Evolutionary conservation across 2,888 invertebrate genomes (phyloP).

Genomic region (Cremastobaeus sp.): DNA sequence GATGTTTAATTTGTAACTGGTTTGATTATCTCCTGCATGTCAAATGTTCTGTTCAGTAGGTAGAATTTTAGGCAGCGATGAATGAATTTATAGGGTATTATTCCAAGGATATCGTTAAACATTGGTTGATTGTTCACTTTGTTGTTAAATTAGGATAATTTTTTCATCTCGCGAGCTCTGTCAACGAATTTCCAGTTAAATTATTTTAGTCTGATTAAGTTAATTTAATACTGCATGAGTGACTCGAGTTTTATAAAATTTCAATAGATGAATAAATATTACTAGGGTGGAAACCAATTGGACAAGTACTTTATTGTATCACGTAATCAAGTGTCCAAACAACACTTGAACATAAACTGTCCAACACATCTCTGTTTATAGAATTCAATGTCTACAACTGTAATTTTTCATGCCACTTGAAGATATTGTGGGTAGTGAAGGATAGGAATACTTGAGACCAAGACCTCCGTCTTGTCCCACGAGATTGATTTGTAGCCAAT

Average conservation of each 20-base stretch:
- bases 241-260: not conserved
- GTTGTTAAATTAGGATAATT: not conserved
- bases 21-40: slow-evolving; percentile 25
- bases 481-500: too few relatives aligned
- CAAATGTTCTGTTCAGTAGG: slow-evolving; percentile 17
- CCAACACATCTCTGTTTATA: too few relatives aligned
- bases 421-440: too few relatives aligned
- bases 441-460: too few relatives aligned
- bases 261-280: slow-evolving; percentile 1
- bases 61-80: slow-evolving; percentile 2
- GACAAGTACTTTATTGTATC: too few relatives aligned
- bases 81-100: slow-evolving; percentile 10
- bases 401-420: too few relatives aligned
- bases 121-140: slow-evolving; percentile 5
- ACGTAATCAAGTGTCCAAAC: not conserved
- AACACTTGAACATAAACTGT: too few relatives aligned
- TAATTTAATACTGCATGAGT: not conserved
- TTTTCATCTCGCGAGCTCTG: too few relatives aligned
- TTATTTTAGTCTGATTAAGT: not conserved
- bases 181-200: too few relatives aligned
- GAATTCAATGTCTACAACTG: too few relatives aligned
- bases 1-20: slow-evolving; percentile 42
- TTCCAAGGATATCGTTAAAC: not conserved
- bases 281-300: not conserved
- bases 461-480: too few relatives aligned